A percentile compares a stretch with the other conserved stretches of the same genome.
Conservation (phyloP, 2,797 vertebrate species). For the Clarias laeviceps region DNA sequence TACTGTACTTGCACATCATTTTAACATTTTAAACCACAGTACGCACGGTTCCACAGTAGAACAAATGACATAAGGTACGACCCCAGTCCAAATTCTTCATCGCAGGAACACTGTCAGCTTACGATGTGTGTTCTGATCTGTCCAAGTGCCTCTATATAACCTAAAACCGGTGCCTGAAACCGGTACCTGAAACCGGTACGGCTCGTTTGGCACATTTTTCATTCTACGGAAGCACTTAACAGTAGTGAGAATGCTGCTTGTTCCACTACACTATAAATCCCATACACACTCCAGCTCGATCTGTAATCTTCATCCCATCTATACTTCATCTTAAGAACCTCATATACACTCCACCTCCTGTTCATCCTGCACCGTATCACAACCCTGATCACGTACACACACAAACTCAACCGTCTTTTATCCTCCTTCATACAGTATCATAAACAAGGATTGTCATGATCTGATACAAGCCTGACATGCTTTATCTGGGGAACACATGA, state of each 20-base stretch:
- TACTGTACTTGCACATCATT: too few species aligned
- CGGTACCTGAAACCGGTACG: background rate
- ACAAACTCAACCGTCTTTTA: background rate
- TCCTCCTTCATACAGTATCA: background rate
- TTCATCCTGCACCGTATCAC: background rate
- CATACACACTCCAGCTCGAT: slow-evolving; percentile 3
- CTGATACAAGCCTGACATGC: background rate
- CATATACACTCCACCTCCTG: background rate
- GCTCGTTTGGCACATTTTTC: background rate
- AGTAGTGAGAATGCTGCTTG: background rate
- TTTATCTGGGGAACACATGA: background rate
- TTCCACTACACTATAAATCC: slow-evolving; percentile 4
- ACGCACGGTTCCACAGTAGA: too few species aligned
- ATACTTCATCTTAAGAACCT: slow-evolving; percentile 23
- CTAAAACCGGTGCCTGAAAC: background rate
- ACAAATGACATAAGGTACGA: too few species aligned
- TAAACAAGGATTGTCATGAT: background rate
- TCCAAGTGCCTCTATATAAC: background rate
- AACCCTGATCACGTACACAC: background rate
- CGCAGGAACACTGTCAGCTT: too few species aligned
- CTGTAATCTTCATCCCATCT: slow-evolving; percentile 6
- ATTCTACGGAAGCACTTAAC: background rate
- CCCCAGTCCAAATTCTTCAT: too few species aligned
- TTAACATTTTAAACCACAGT: too few species aligned
- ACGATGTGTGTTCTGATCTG: background rate